phyloP scores from a whole-genome alignment of 2,113 vertebrate genomes.

The Martes martes region DNA sequence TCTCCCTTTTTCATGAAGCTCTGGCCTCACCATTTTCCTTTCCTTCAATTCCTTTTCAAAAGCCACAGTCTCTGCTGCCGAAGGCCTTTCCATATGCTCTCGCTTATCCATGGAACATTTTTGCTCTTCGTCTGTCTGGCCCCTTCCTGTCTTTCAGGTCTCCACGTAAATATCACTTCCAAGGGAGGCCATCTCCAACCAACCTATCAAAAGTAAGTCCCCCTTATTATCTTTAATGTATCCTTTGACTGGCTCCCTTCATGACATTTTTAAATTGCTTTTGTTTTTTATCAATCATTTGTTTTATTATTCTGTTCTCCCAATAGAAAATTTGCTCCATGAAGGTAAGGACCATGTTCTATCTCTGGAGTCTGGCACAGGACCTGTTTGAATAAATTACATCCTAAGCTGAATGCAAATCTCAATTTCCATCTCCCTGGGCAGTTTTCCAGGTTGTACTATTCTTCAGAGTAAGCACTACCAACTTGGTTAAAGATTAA shows the following conservation, averaged over 20 bases:
- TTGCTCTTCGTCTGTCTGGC: not conserved
- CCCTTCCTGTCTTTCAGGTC: not conserved
- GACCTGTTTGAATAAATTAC: slow-evolving; percentile 5
- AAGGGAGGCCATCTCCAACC: not conserved
- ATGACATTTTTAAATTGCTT: not conserved
- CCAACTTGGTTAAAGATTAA: slow-evolving; percentile 1
- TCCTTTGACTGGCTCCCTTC: not conserved
- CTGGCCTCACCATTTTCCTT: not conserved
- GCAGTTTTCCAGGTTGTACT: slow-evolving; percentile 25
- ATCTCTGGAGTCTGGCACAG: not conserved
- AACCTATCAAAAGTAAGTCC: not conserved
- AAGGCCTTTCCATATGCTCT: not conserved
- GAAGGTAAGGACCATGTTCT: not conserved
- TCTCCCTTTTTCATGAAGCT: not conserved
- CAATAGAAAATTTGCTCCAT: not conserved
- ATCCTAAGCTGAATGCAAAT: not conserved
- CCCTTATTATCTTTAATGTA: not conserved
- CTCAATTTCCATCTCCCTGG: slow-evolving; percentile 25
- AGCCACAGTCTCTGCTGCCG: not conserved
- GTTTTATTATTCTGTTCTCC: not conserved
- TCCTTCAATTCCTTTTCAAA: not conserved
- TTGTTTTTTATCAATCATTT: not conserved
- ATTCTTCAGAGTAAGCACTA: slow-evolving; percentile 11
- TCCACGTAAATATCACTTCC: not conserved
- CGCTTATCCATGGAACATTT: not conserved